Base-by-base conservation (phyloP, 2,113 vertebrate species). In the Brienomyrus brachyistius region DNA sequence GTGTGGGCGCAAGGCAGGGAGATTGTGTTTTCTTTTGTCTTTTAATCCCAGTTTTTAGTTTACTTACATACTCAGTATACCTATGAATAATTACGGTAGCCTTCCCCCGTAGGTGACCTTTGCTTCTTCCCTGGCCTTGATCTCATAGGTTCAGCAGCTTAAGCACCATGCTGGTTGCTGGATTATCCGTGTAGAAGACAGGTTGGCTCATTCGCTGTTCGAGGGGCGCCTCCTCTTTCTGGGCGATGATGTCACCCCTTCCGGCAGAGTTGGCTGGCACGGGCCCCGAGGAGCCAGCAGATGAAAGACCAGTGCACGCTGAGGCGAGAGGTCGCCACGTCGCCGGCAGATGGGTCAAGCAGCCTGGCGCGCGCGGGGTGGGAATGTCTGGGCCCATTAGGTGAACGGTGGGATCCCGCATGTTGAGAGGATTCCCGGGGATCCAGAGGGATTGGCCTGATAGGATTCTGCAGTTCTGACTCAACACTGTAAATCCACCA, bases 381-480 rank as follows among this genome's bases (percentile, higher is more conserved):
- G 40, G 31, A 10, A 27, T 19, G 35, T 23, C 40, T 52, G 70
- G 84, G 13, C 62, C 56, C 2, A 43, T 90, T 35, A 83, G 66
- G 31, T 88, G 87, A 88, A 87, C 87, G 43, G 48, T 27, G 23
- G 82, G 91, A 86, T 10, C 88, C 82, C 8, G 59, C 52, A 0
- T 21, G 83, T 86, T 92, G 92, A 94, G 91, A 92, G 91, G 92
- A 93, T 92, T 92, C 89, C 56, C 56, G 89, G 89, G 89, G 89
- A 93, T 93, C 86, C 56, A 23, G 23, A 52, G 77, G 90, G 94
- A 95, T 93, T 94, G 94, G 91, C 93, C 93, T 94, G 94, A 95
- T 94, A 94, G 94, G 93, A 95, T 95, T 94, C 88, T 43, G 4
- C 89, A 21, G 48, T 51, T 27, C 47, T 52, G 70, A 89, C 45